These are phyloP conservation scores for Pteromalus puparum DNA, from an alignment of 1,140 invertebrate species.

Conservation along the genomic window DNA sequence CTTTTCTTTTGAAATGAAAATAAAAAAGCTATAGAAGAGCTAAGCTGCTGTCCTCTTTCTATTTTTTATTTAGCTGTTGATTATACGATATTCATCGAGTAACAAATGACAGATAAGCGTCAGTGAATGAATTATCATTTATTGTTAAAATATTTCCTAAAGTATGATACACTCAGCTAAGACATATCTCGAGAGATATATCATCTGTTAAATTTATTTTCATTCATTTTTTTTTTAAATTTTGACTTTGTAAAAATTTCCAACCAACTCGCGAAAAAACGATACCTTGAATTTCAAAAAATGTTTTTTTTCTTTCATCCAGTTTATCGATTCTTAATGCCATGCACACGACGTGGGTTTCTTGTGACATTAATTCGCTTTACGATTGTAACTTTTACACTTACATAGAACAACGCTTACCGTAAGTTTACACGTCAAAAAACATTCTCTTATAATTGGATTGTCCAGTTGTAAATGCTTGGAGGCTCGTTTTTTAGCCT, in stretches of 20 bases:
- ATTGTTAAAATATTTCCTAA: constrained; percentile 66
- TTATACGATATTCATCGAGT: constrained; percentile 57
- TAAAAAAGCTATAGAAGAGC: constrained; percentile 3
- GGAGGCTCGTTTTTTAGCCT: neutral
- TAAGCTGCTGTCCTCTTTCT: neutral
- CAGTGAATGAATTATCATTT: constrained; percentile 68
- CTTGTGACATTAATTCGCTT: constrained; percentile 28
- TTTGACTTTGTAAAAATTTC: constrained; percentile 19
- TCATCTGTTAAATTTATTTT: constrained; percentile 9
- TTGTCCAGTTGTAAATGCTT: constrained; percentile 37
- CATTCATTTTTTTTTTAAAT: neutral
- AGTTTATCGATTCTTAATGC: constrained; percentile 4
- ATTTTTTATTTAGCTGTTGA: constrained; percentile 36
- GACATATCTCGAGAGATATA: constrained; percentile 67
- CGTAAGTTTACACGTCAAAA: constrained; percentile 39
- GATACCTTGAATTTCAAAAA: neutral
- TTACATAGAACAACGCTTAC: constrained; percentile 39
- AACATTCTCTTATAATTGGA: constrained; percentile 43
- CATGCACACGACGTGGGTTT: neutral
- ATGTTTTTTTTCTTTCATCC: neutral
- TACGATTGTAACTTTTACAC: constrained; percentile 28
- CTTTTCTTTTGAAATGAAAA: neutral
- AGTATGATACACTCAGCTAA: constrained; percentile 69
- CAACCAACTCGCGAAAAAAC: neutral
- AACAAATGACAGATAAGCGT: constrained; percentile 62